A percentile compares a stretch with the other conserved stretches of the same genome.
phyloP scores from a whole-genome alignment of 2,113 vertebrate species.

The Notarius lentiginosus region DNA sequence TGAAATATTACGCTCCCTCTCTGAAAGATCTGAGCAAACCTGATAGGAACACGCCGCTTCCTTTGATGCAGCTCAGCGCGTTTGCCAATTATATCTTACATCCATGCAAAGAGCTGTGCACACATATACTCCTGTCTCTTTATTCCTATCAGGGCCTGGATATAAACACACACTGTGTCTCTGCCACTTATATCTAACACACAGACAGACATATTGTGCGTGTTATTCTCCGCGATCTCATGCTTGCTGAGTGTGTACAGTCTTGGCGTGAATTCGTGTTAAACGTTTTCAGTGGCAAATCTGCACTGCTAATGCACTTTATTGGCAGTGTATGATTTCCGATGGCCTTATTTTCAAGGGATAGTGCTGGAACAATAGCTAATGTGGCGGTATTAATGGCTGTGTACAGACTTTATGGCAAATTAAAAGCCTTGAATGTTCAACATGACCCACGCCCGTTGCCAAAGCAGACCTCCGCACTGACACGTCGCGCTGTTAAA shows the following conservation, averaged over 20 bases:
- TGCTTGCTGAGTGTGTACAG: background rate
- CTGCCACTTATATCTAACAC: background rate
- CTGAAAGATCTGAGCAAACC: conserved; percentile 58
- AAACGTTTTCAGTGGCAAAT: conserved; percentile 57
- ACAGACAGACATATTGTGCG: background rate
- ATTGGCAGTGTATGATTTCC: conserved; percentile 56
- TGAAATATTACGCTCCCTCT: conserved; percentile 74
- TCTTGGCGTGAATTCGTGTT: conserved; percentile 21
- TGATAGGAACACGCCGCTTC: conserved; percentile 44
- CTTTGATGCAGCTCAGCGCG: conserved; percentile 49
- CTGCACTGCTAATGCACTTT: conserved; percentile 62
- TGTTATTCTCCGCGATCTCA: background rate
- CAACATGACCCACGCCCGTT: conserved; percentile 72
- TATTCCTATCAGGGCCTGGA: background rate
- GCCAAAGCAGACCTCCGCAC: conserved; percentile 72
- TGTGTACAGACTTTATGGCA: conserved; percentile 73
- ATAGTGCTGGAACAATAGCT: conserved; percentile 68
- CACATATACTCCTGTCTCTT: conserved; percentile 45
- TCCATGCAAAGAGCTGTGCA: conserved; percentile 50
- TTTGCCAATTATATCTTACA: conserved; percentile 46
- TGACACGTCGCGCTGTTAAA: conserved; percentile 69
- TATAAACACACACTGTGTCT: background rate
- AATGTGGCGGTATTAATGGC: conserved; percentile 69
- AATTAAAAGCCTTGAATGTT: conserved; percentile 78
- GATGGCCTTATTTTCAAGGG: conserved; percentile 70